Evolutionary conservation across 35 echinoderm and acorn worm genomes (phyloP).

Genomic region (Eucidaris tribuloides): DNA sequence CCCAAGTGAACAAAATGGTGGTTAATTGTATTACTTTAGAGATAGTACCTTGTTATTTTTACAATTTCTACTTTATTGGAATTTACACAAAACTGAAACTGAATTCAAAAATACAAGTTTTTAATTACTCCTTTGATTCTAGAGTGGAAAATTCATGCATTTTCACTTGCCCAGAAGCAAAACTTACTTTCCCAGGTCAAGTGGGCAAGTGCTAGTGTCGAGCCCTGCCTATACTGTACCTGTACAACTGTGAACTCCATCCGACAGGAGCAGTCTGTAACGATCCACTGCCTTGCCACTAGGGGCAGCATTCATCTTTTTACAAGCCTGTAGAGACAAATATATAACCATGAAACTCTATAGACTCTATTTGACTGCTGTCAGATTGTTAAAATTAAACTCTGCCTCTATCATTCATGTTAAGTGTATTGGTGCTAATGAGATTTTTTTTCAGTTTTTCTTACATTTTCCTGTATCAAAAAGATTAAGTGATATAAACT

Average conservation of each 20-base stretch:
- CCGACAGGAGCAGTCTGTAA: conserved; percentile 82
- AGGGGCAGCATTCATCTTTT: conserved; percentile 69
- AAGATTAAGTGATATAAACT: not conserved
- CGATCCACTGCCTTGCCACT: conserved; percentile 59
- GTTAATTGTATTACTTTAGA: too few relatives aligned
- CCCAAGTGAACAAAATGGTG: too few relatives aligned
- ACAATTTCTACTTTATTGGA: too few relatives aligned
- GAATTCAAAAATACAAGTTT: not conserved
- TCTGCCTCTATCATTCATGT: not conserved
- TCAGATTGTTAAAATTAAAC: not conserved
- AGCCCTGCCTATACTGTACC: too few relatives aligned
- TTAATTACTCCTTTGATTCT: not conserved
- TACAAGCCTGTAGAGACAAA: conserved; percentile 52
- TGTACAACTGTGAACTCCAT: conserved; percentile 84
- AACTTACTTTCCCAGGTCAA: too few relatives aligned
- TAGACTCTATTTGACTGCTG: not conserved
- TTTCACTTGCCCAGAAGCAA: too few relatives aligned
- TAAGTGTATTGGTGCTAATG: not conserved
- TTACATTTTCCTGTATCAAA: not conserved
- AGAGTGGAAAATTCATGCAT: not conserved
- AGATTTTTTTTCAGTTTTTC: not conserved
- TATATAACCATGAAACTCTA: not conserved
- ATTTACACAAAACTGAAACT: too few relatives aligned
- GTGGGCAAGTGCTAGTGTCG: too few relatives aligned
- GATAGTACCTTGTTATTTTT: not conserved